A percentile compares a stretch with the other conserved stretches of the same genome.
phyloP scores from a whole-genome alignment of 2,113 vertebrate species.

The Thalassarche chlororhynchos region DNA sequence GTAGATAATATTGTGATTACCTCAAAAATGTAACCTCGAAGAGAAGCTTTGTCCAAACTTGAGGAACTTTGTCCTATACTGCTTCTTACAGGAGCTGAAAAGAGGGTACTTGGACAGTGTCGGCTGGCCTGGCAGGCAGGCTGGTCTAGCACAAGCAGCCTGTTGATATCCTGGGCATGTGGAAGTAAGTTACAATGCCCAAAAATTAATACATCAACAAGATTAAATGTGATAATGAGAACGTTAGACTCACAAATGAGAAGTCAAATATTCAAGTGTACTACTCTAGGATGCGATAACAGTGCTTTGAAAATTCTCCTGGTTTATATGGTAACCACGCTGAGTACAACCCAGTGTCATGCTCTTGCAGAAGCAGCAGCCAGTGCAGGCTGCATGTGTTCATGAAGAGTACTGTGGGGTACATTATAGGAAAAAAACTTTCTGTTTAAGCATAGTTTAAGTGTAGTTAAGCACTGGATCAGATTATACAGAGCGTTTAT shows the following conservation, averaged over 20 bases:
- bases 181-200: background rate
- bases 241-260: background rate
- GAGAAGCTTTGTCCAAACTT: background rate
- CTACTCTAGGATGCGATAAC: background rate
- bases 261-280: background rate
- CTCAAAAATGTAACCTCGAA: background rate
- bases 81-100: background rate
- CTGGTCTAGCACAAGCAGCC: background rate
- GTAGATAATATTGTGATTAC: background rate
- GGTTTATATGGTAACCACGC: fast-evolving
- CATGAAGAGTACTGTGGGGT: background rate
- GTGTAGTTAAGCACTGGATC: background rate
- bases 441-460: background rate
- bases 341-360: background rate
- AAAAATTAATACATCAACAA: background rate
- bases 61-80: background rate
- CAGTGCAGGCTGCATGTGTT: background rate
- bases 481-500: background rate
- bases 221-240: background rate
- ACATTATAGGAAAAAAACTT: background rate
- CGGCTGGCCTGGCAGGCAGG: too few relatives aligned
- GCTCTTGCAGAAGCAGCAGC: background rate
- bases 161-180: background rate
- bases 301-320: background rate
- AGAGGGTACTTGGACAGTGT: fast-evolving